Conservation (phyloP, 2,113 vertebrate genomes). For the Calidris pugnax region DNA sequence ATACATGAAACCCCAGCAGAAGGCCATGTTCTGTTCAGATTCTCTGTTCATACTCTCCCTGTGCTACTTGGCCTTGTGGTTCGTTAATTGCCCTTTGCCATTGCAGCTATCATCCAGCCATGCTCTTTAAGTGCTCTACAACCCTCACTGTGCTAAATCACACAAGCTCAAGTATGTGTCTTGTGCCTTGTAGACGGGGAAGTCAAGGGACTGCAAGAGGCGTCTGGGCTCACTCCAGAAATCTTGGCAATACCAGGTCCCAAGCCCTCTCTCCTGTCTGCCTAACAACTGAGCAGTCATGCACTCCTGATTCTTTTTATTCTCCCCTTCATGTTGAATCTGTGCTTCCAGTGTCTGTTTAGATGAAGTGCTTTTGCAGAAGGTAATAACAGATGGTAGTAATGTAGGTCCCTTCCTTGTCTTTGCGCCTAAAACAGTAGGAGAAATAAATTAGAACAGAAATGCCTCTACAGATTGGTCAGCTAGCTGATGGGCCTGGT, state of each 20-base stretch:
- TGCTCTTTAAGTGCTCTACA: neutral
- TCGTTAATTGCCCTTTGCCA: neutral
- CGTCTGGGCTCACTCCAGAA: neutral
- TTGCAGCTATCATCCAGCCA: neutral
- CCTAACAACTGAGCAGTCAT: neutral
- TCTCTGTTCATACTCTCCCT: neutral
- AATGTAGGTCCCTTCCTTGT: neutral
- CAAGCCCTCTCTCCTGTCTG: neutral
- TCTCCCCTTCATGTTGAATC: neutral
- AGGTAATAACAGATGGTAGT: constrained; percentile 26
- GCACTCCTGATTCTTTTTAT: neutral
- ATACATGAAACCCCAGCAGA: neutral
- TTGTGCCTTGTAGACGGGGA: neutral
- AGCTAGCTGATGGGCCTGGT: neutral
- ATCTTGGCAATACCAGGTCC: neutral
- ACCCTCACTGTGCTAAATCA: neutral
- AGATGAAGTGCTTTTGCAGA: constrained; percentile 2
- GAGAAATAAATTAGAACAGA: neutral
- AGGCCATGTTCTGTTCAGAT: neutral
- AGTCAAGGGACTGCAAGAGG: neutral
- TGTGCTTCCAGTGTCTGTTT: neutral
- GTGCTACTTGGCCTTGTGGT: neutral
- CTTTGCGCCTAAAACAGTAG: neutral
- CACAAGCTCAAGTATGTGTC: rapidly evolving
- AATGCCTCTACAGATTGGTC: neutral